A percentile compares a stretch with the other conserved stretches of the same genome.
These are phyloP conservation scores for Tragelaphus strepsiceros DNA, from an alignment of 2,113 vertebrate species.

Conservation along the genomic window DNA sequence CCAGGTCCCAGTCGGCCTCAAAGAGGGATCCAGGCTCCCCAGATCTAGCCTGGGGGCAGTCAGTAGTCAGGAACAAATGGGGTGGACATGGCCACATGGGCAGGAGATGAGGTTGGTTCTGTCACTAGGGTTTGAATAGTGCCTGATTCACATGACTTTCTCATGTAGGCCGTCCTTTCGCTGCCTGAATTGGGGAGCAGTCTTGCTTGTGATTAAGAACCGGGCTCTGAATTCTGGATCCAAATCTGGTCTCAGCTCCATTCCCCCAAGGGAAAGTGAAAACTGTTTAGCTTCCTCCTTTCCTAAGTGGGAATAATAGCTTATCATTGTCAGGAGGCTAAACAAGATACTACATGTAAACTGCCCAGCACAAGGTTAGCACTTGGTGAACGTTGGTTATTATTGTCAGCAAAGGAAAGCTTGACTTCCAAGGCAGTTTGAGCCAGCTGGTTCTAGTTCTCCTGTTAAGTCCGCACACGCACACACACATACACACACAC, in stretches of 20 bases:
- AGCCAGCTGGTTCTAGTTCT: neutral
- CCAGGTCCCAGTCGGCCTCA: neutral
- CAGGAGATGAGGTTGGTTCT: neutral
- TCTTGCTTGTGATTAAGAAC: neutral
- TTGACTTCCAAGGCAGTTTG: neutral
- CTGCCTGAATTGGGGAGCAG: neutral
- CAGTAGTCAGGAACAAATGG: neutral
- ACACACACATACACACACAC: too few relatives aligned
- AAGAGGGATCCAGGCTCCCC: neutral
- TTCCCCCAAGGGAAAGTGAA: neutral
- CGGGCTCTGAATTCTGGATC: neutral
- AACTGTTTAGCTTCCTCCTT: neutral
- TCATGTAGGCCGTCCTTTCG: neutral
- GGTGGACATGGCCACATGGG: too few relatives aligned
- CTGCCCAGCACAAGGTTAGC: neutral
- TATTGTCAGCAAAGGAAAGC: neutral
- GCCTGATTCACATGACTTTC: neutral
- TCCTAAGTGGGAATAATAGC: neutral
- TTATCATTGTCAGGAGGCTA: neutral
- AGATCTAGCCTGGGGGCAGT: neutral
- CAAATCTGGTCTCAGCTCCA: neutral
- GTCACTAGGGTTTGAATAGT: neutral
- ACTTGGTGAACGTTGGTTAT: neutral
- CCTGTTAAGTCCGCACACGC: rapidly evolving
- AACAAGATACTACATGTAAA: neutral